A percentile compares a stretch with the other conserved stretches of the same genome.
Evolutionary conservation across 2,113 vertebrate genomes (phyloP).

Genomic region (Mesembrinibis cayennensis): DNA sequence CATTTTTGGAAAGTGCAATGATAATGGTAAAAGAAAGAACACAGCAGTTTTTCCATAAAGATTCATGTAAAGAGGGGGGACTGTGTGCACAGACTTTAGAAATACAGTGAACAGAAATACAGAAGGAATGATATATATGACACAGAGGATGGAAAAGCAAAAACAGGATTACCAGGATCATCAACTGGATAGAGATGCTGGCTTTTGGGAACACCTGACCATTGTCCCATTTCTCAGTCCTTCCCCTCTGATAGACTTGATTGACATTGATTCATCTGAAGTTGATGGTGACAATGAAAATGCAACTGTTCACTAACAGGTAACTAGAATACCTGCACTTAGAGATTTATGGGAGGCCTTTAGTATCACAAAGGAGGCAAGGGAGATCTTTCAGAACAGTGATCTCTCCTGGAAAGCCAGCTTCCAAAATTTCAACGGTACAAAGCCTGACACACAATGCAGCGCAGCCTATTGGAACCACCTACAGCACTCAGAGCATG

Average conservation of each 20-base stretch:
- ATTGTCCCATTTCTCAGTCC: neutral
- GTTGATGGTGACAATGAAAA: neutral
- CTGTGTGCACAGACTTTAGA: neutral
- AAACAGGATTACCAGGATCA: neutral
- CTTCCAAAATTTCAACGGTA: neutral
- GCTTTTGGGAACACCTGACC: neutral
- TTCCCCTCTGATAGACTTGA: neutral
- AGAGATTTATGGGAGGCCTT: neutral
- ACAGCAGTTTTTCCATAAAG: neutral
- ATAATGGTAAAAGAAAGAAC: neutral
- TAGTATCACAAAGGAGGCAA: neutral
- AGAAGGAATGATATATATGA: neutral
- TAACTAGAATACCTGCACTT: neutral
- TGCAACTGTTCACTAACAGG: neutral
- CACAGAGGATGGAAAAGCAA: neutral
- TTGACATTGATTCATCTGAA: neutral
- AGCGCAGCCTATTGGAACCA: accelerated
- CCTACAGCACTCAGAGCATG: accelerated
- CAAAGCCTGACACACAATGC: neutral
- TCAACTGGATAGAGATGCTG: neutral
- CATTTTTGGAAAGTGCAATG: neutral
- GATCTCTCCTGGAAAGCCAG: neutral
- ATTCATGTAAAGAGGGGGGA: neutral
- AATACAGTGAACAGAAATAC: neutral
- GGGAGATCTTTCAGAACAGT: neutral